phyloP scores from a whole-genome alignment of 2,797 vertebrate genomes.

The Crenichthys baileyi region DNA sequence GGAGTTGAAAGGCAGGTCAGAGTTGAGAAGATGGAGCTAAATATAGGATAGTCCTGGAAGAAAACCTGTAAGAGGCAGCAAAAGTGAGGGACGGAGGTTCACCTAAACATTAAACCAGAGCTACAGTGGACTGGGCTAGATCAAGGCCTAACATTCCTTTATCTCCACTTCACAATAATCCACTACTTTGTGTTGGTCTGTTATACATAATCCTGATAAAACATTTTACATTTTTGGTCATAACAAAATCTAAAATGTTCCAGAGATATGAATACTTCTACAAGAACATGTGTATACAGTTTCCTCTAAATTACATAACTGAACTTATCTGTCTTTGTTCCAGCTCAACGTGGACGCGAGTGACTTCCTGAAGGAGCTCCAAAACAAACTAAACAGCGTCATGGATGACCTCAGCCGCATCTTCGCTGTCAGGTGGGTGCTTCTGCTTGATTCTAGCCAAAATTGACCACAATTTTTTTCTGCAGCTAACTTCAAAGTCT shows the following conservation, averaged over 20 bases:
- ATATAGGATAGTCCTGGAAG: too few relatives aligned
- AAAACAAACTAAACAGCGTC: conserved; percentile 95
- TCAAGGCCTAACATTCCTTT: neutral
- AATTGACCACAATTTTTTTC: neutral
- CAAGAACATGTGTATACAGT: neutral
- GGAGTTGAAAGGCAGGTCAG: neutral
- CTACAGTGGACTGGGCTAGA: neutral
- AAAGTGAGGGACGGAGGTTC: too few relatives aligned
- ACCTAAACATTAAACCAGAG: neutral
- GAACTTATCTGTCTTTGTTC: conserved; percentile 18
- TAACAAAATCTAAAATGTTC: neutral
- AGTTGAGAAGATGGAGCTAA: neutral
- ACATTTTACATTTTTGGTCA: neutral
- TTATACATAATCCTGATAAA: neutral
- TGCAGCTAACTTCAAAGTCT: conserved; percentile 4
- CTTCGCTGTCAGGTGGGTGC: conserved; percentile 90
- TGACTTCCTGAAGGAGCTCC: conserved; percentile 95
- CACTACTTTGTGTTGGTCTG: neutral
- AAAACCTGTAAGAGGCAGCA: neutral
- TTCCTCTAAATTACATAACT: neutral
- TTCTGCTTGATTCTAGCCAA: neutral
- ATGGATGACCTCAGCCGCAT: conserved; percentile 95
- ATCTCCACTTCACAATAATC: neutral
- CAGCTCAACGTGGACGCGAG: conserved; percentile 97
- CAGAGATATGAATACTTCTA: neutral